Conservation (phyloP, 2,113 vertebrate genomes). For the Burhinus oedicnemus region DNA sequence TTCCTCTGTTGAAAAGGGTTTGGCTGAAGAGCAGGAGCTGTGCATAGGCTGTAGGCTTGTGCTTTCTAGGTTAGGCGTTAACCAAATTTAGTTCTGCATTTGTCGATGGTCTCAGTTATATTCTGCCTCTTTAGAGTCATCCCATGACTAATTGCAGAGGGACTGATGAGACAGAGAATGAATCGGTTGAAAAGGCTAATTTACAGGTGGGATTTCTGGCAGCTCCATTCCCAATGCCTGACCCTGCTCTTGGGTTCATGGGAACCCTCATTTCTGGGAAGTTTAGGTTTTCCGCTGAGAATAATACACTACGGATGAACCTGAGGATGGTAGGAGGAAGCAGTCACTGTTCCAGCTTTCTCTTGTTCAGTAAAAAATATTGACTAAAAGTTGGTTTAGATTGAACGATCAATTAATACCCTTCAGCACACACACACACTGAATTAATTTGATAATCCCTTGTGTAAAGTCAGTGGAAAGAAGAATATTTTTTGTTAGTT, state of each 20-base stretch:
- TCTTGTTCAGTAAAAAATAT: not conserved
- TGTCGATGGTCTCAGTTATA: not conserved
- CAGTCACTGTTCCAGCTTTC: not conserved
- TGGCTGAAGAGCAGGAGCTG: not conserved
- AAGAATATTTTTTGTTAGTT: not conserved
- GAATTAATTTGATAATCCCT: conserved; percentile 24
- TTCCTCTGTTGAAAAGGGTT: not conserved
- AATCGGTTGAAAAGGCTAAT: not conserved
- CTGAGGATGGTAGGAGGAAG: not conserved
- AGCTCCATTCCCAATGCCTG: not conserved
- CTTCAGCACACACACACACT: not conserved
- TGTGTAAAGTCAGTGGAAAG: not conserved
- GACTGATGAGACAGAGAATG: not conserved
- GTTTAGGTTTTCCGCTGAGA: not conserved
- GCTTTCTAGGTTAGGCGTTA: not conserved
- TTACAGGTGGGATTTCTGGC: not conserved
- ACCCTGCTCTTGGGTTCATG: not conserved
- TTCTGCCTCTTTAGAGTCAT: not conserved
- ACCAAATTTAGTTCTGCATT: not conserved
- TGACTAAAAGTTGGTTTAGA: not conserved
- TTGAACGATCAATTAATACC: not conserved
- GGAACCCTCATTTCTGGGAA: not conserved
- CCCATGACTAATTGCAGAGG: not conserved
- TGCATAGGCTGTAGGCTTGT: not conserved
- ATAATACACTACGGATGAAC: not conserved